Evolutionary conservation across 2,888 invertebrate genomes (phyloP).

Genomic region (Periphyllus acericola): DNA sequence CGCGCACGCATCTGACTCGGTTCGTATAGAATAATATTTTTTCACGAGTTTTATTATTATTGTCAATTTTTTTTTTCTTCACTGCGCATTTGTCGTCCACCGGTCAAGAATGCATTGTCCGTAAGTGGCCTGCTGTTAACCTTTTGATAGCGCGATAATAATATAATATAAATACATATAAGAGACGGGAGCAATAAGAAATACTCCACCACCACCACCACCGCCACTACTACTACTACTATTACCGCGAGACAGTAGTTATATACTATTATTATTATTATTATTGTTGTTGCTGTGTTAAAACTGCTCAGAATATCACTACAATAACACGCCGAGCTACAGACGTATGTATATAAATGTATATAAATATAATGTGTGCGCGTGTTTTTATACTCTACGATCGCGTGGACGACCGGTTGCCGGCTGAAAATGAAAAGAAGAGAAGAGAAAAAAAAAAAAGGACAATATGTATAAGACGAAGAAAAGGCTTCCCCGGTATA

Average conservation of each 20-base stretch:
- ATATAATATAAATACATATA: neutral
- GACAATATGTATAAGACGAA: constrained; percentile 52
- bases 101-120: constrained; percentile 60
- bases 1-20: neutral
- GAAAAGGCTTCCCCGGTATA: constrained; percentile 48
- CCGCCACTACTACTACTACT: neutral
- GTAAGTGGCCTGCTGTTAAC: constrained; percentile 60
- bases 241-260: constrained; percentile 27
- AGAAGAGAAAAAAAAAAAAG: constrained; percentile 25
- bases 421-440: constrained; percentile 44
- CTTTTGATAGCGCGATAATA: constrained; percentile 46
- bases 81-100: constrained; percentile 45
- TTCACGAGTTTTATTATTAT: constrained; percentile 11
- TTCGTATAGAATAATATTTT: constrained; percentile 28
- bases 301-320: constrained; percentile 52
- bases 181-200: constrained; percentile 27
- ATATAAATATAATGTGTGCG: neutral
- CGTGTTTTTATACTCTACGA: constrained; percentile 41
- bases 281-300: constrained; percentile 55
- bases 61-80: neutral
- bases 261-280: constrained; percentile 15
- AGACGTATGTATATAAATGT: neutral
- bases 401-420: constrained; percentile 50
- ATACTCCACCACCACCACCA: neutral
- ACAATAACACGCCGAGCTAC: constrained; percentile 50